These are phyloP conservation scores for Morelia viridis DNA, from an alignment of 2,797 vertebrate genomes.

Conservation along the genomic window DNA sequence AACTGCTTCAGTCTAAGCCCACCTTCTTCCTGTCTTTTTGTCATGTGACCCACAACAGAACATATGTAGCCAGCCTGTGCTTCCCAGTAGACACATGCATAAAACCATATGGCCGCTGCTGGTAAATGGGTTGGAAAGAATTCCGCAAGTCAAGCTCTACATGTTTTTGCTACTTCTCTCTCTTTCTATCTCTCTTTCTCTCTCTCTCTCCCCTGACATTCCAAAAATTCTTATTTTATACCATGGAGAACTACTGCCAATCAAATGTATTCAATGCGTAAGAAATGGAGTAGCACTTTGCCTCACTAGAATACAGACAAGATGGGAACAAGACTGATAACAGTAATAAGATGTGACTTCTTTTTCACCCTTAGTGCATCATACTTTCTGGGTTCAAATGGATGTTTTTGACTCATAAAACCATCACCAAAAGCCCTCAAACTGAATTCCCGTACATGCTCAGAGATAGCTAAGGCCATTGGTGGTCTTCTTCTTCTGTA, in stretches of 20 bases:
- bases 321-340: no score
- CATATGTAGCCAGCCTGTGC: not conserved
- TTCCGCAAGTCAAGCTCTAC: not conserved
- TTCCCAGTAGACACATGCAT: not conserved
- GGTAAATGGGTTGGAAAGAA: not conserved
- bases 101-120: not conserved
- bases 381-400: no score
- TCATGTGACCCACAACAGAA: not conserved
- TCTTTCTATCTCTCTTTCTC: not conserved
- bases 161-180: not conserved
- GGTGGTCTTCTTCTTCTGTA: no score
- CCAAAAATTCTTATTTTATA: not conserved
- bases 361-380: no score
- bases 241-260: not conserved
- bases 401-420: no score
- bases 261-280: not conserved
- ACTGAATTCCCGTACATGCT: no score
- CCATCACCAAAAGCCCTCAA: no score
- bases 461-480: no score
- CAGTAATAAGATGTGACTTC: no score
- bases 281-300: not conserved
- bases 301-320: no score
- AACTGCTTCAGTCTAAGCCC: not conserved
- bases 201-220: not conserved
- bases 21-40: not conserved